Base-by-base conservation (phyloP, 2,113 vertebrate genomes). In the Ploceus nigricollis region DNA sequence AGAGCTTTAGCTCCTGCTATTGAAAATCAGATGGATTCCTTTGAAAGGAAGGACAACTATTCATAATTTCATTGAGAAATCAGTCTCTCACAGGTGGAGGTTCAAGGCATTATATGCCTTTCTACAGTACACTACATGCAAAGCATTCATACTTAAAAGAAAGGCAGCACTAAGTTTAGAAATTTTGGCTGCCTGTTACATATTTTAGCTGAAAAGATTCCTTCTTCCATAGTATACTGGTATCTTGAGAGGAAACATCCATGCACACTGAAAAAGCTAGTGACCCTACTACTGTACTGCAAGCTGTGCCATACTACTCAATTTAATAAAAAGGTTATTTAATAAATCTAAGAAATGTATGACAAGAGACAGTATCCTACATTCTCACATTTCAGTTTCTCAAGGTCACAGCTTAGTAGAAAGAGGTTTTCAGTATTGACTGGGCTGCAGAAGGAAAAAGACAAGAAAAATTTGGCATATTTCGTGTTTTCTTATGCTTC, bases 1-100 rank as follows among this genome's bases (percentile, higher is more conserved):
- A 75, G 64, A 57, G 33, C 35, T 77, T 90, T n/a, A 58, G 61
- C 12, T 77, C 42, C 78, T 44, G 40, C 66, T 90, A 58, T 35
- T 47, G 20, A 87, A 87, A 89, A 39, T 65, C 71, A 45, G 75
- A 61, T 37, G n/a, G 61, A 76, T 28, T 85, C 70, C 40, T 94
- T 45, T 82, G 70, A 82, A 82, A 89, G 70, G 53, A 64, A 73
- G 40, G 40, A 48, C 35, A 88, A 64, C n/a, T 56, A n/a, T 8
- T 51, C 35, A 39, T 31, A 35, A 90, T 50, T 90, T 85, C 40
- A 70, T 3, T 42, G 60, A 87, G 58, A 73, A 90, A 66, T 40
- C 11, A 82, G 28, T 30, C 86, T n/a, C 44, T 80, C n/a, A 53
- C 23, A 88, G 51, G 72, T 31, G 19, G 53, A 70, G 42, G 28